phyloP scores from a whole-genome alignment of 2,888 invertebrate genomes.

The Eupeodes latifasciatus region DNA sequence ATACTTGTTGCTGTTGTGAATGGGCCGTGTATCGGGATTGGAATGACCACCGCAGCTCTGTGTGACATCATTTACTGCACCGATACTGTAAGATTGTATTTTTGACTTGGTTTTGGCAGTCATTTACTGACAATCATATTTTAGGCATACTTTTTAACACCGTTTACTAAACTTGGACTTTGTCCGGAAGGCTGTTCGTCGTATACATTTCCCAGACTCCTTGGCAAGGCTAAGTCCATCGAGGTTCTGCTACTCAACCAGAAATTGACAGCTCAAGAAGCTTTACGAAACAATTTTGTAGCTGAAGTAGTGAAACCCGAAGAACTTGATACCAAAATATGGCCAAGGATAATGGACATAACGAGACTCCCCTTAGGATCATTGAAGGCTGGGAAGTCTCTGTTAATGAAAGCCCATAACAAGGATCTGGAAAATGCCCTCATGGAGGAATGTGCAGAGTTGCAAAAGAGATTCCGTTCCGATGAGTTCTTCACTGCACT shows the following conservation, averaged over 20 bases:
- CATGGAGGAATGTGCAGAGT: constrained; percentile 87
- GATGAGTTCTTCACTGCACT: constrained; percentile 88
- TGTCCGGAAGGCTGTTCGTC: constrained; percentile 96
- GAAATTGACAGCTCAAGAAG: constrained; percentile 92
- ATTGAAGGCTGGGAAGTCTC: constrained; percentile 88
- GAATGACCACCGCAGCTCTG: constrained; percentile 90
- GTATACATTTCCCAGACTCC: constrained; percentile 91
- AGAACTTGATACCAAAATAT: constrained; percentile 86
- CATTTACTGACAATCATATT: constrained; percentile 77
- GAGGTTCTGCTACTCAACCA: constrained; percentile 89
- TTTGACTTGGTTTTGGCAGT: neutral
- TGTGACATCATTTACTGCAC: constrained; percentile 95
- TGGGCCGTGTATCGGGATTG: constrained; percentile 96
- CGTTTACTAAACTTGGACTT: constrained; percentile 93
- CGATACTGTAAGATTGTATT: constrained; percentile 87
- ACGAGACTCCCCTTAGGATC: constrained; percentile 86
- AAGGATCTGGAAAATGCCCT: constrained; percentile 88
- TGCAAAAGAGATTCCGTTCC: constrained; percentile 87
- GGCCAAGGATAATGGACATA: constrained; percentile 86
- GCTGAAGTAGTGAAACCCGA: constrained; percentile 90
- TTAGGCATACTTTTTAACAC: constrained; percentile 94
- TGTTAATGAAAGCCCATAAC: constrained; percentile 87
- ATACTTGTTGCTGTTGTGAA: constrained; percentile 94
- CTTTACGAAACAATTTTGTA: constrained; percentile 90
- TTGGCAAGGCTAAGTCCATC: constrained; percentile 91